Conservation (phyloP, 2,113 vertebrate species). For the Glareola pratincola region DNA sequence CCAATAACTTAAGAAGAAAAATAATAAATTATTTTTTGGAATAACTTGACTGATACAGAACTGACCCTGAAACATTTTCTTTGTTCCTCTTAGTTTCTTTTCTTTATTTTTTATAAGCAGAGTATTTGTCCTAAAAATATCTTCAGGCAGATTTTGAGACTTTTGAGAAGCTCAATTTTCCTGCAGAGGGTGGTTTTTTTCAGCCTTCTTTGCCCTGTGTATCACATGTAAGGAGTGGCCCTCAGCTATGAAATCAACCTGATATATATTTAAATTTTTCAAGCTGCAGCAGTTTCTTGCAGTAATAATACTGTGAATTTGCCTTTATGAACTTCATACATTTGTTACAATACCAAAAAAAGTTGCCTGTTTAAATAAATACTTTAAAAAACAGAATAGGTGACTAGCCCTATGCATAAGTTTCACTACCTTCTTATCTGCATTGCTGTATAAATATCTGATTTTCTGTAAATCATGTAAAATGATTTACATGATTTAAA, state of each 20-base stretch:
- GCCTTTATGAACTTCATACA: not conserved
- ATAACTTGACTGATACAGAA: not conserved
- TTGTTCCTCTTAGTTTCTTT: not conserved
- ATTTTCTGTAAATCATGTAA: not conserved
- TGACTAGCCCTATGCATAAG: not conserved
- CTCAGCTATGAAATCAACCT: not conserved
- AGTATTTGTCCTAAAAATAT: not conserved
- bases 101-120: not conserved
- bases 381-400: not conserved
- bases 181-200: not conserved
- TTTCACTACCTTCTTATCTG: not conserved
- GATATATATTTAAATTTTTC: not conserved
- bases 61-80: not conserved
- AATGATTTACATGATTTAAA: no score
- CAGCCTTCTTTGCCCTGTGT: not conserved
- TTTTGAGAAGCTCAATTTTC: not conserved
- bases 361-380: not conserved
- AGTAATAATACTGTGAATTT: not conserved
- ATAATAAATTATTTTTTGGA: not conserved
- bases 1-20: not conserved
- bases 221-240: not conserved
- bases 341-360: not conserved
- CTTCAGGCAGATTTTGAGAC: not conserved
- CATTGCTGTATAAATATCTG: not conserved
- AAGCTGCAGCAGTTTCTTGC: not conserved